Base-by-base conservation (phyloP, 2,797 vertebrate genomes). In the Silurus lanzhouensis region DNA sequence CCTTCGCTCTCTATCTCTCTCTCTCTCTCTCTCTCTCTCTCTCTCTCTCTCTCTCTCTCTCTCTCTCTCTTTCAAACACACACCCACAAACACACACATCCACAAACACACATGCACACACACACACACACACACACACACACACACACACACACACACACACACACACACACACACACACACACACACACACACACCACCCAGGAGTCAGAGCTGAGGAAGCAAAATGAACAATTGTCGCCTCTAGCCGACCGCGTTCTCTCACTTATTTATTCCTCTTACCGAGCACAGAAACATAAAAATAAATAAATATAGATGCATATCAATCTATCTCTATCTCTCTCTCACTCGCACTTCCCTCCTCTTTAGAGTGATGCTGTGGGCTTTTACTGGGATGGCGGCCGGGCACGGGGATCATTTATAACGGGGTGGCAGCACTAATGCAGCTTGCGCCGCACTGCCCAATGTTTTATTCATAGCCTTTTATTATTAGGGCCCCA, bases 401-500 rank as follows among this genome's bases (percentile, higher is more conserved):
- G 91, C 91, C 90, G 92, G 91, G 94, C 93, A 94, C 91, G 87
- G 91, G 93, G 95, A 96, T 96, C 95, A 95, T 96, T 96, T 96
- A 96, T 96, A 95, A 95, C 94, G 83, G 92, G 93, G 93, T 92
- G 90, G 90, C 92, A 91, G 92, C 90, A 89, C 95, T 96, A 96
- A 96, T 96, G 95, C 94, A 94, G 94, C 90, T 85, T 79, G 92
- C 91, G 85, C 93, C 92, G 92, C 90, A 93, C 92, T 91, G 92
- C 92, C 91, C 91, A 81, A 96, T 96, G 95, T 96, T 95, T 96
- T 96, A 96, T 96, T 96, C 95, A 96, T 96, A 93, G 92, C 94
- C 92, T 95, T 96, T 95, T 95, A 95, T 95, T 96, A 96, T 95
- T 95, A 96, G 94, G 94, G 93, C 93, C 91, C 94, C 94, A 95